Conservation (phyloP, 2,888 invertebrate species). For the Micoletzkya japonica region DNA sequence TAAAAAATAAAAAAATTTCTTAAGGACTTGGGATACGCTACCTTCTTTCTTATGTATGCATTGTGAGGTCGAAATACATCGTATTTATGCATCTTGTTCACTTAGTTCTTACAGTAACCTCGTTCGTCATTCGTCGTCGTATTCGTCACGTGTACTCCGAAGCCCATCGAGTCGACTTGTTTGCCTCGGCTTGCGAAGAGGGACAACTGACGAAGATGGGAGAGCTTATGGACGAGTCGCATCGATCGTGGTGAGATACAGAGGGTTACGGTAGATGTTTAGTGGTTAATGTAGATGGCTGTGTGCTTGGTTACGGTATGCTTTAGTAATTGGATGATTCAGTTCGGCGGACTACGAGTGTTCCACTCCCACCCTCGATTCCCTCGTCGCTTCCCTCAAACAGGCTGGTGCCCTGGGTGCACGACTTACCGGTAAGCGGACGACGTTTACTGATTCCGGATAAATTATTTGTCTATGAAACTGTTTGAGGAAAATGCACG, state of each 20-base stretch:
- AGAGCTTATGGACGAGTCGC: slow-evolving; percentile 81
- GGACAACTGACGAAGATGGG: slow-evolving; percentile 68
- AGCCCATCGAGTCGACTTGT: slow-evolving; percentile 80
- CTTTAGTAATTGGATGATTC: background rate
- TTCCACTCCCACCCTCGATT: slow-evolving; percentile 41
- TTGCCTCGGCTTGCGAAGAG: slow-evolving; percentile 72
- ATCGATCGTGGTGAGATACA: background rate
- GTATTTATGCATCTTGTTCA: background rate
- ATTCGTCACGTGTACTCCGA: slow-evolving; percentile 84
- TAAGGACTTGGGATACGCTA: too few relatives aligned
- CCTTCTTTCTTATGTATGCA: too few relatives aligned
- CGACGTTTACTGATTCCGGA: slow-evolving; percentile 82
- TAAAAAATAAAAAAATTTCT: background rate
- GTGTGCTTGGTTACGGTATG: background rate
- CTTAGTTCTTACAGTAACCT: slow-evolving; percentile 43
- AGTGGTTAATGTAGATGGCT: background rate
- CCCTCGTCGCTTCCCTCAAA: slow-evolving; percentile 34
- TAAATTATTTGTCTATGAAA: too few relatives aligned
- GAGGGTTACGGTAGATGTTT: background rate
- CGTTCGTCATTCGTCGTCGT: slow-evolving; percentile 78
- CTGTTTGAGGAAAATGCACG: too few relatives aligned
- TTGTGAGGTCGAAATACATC: background rate
- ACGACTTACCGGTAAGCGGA: slow-evolving; percentile 92
- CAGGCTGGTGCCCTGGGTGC: slow-evolving; percentile 73
- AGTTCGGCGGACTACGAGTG: slow-evolving; percentile 43